Evolutionary conservation across 1,140 invertebrate species (phyloP).

Genomic region (Lysiphlebus fabarum): DNA sequence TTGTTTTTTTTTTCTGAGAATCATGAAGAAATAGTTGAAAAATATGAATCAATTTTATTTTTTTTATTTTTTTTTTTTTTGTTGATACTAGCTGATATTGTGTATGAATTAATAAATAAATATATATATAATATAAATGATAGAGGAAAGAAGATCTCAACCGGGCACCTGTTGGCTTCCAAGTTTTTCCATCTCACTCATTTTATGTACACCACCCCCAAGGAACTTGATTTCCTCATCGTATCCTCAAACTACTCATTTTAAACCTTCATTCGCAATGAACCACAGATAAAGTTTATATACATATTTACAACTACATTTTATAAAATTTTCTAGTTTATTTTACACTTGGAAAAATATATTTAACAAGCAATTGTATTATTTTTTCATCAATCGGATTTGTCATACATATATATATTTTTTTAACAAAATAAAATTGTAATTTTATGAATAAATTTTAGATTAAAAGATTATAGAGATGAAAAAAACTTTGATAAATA

Average conservation of each 20-base stretch:
- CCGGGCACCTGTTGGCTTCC: conserved; percentile 21
- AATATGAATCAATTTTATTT: too few relatives aligned
- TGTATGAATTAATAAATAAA: too few relatives aligned
- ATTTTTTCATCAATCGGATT: background rate
- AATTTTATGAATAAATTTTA: too few relatives aligned
- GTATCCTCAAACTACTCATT: conserved; percentile 4
- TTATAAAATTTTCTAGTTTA: too few relatives aligned
- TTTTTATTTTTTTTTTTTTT: too few relatives aligned
- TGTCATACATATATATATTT: background rate
- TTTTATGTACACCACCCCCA: conserved; percentile 8
- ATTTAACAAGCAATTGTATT: background rate
- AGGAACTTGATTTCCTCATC: conserved; percentile 13
- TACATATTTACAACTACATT: background rate
- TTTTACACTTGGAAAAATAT: conserved; percentile 6
- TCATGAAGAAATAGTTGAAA: too few relatives aligned
- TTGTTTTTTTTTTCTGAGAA: too few relatives aligned
- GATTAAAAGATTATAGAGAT: too few relatives aligned
- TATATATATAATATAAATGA: too few relatives aligned
- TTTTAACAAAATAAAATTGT: too few relatives aligned
- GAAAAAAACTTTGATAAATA: too few relatives aligned
- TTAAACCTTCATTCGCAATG: conserved; percentile 7
- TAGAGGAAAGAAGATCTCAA: background rate
- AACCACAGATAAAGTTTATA: background rate
- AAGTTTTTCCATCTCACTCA: conserved; percentile 9
- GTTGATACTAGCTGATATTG: too few relatives aligned